Percentiles rank a stretch among this genome's conserved stretches.
Evolutionary conservation across 1,140 invertebrate genomes (phyloP).

Genomic region (Calosoma granatense): DNA sequence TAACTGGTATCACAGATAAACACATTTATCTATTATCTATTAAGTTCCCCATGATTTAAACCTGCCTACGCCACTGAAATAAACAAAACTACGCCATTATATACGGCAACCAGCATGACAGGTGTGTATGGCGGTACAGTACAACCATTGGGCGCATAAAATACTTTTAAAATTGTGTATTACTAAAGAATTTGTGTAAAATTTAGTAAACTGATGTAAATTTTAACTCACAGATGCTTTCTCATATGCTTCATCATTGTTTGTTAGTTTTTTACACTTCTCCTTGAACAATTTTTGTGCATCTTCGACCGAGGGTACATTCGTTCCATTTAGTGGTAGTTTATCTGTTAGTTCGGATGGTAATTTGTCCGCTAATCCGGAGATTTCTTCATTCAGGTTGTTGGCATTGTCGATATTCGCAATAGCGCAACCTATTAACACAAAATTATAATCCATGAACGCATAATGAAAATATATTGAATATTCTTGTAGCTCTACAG

Average conservation of each 20-base stretch:
- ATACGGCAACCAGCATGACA: too few relatives aligned
- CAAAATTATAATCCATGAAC: too few relatives aligned
- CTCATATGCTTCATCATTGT: background rate
- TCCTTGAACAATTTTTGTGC: slow-evolving; percentile 29
- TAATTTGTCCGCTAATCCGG: background rate
- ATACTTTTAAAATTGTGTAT: too few relatives aligned
- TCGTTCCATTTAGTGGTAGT: background rate
- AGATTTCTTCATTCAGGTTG: background rate
- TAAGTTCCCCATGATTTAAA: too few relatives aligned
- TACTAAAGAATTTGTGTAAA: too few relatives aligned
- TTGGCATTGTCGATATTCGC: background rate
- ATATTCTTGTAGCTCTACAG: too few relatives aligned
- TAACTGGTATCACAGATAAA: background rate
- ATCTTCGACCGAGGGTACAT: slow-evolving; percentile 22
- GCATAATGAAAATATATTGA: too few relatives aligned
- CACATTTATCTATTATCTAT: background rate
- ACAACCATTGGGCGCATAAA: too few relatives aligned
- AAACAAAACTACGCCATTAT: too few relatives aligned
- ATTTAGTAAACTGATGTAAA: slow-evolving; percentile 27
- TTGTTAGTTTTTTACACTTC: slow-evolving; percentile 33
- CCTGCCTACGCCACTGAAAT: too few relatives aligned
- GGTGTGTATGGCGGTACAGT: too few relatives aligned
- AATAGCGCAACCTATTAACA: background rate
- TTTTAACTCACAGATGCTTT: background rate
- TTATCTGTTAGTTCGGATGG: background rate